Evolutionary conservation across 2,797 vertebrate species (phyloP).

Genomic region (Peromyscus eremicus): DNA sequence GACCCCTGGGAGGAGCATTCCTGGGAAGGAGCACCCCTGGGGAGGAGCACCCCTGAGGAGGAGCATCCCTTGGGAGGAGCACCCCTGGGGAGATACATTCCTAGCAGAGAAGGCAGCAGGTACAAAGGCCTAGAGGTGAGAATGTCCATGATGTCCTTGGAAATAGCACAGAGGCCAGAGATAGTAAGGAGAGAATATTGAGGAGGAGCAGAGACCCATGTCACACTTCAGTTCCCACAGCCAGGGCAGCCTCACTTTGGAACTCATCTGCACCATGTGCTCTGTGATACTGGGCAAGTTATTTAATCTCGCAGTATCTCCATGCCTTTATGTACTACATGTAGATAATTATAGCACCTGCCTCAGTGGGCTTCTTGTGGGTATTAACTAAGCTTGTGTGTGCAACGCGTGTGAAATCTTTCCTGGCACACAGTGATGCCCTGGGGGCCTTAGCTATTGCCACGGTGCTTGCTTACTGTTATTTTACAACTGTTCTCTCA

Average conservation of each 20-base stretch:
- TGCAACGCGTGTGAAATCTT: background rate
- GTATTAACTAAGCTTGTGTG: background rate
- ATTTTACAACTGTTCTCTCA: background rate
- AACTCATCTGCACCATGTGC: background rate
- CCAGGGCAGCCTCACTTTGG: background rate
- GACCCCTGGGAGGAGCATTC: background rate
- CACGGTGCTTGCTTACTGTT: rapidly evolving
- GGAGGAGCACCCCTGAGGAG: background rate
- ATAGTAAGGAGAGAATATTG: background rate
- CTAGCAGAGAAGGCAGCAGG: background rate
- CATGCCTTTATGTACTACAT: background rate
- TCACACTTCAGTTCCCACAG: background rate
- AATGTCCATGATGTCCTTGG: background rate
- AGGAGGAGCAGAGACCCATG: background rate
- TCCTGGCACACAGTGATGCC: background rate
- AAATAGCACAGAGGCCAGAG: background rate
- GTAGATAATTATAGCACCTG: background rate
- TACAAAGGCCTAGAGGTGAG: background rate
- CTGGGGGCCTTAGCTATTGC: background rate
- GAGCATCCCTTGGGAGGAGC: background rate
- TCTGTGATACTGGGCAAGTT: background rate
- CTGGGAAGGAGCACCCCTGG: background rate
- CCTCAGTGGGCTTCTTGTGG: background rate
- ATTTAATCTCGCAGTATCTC: background rate
- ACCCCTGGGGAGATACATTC: background rate